Evolutionary conservation across 1,140 invertebrate species (phyloP).

Genomic region (Acromyrmex heyeri): DNA sequence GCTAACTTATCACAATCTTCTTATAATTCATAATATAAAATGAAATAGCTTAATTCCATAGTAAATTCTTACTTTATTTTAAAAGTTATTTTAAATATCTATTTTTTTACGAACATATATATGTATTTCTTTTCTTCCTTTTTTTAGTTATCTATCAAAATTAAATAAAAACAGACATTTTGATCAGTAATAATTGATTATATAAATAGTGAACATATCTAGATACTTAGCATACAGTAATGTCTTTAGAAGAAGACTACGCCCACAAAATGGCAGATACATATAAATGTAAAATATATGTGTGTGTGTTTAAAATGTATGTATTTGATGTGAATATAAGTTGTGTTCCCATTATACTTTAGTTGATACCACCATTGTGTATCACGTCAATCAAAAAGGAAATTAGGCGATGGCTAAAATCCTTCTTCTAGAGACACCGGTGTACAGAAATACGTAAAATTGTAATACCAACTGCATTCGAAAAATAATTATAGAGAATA

Average conservation of each 20-base stretch:
- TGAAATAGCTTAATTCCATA: neutral
- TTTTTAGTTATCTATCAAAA: neutral
- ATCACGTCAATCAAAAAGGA: no score
- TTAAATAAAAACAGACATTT: neutral
- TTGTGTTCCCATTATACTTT: no score
- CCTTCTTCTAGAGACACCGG: no score
- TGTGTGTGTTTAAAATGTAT: no score
- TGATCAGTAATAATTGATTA: neutral
- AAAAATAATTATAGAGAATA: conserved; percentile 20
- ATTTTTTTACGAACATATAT: neutral
- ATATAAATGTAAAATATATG: no score
- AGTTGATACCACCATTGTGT: no score
- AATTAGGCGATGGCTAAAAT: no score
- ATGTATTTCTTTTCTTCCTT: neutral
- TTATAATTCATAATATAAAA: conserved; percentile 3
- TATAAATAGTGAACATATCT: neutral
- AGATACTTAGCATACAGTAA: neutral
- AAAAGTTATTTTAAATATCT: conserved; percentile 6
- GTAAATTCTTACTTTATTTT: neutral
- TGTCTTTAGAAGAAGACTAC: no score
- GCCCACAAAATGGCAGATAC: no score
- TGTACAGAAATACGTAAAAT: neutral
- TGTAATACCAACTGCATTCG: neutral
- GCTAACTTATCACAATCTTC: neutral
- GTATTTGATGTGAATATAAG: no score